Evolutionary conservation across 1,140 invertebrate species (phyloP).

Genomic region (Tigriopus japonicus): DNA sequence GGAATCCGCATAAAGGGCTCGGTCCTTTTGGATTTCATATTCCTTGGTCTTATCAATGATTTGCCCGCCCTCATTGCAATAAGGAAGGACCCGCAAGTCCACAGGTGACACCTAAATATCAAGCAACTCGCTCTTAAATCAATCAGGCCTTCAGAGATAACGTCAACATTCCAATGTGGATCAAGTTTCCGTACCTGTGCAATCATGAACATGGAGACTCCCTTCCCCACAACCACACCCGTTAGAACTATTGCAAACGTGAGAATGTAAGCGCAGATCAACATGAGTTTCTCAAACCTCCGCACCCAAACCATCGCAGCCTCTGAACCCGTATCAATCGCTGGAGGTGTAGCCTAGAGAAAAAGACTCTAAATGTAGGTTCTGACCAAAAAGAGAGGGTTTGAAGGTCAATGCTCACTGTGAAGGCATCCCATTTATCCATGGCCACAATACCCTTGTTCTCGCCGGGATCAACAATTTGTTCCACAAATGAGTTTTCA

Average conservation of each 20-base stretch:
- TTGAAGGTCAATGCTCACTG: too few relatives aligned
- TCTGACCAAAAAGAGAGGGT: too few relatives aligned
- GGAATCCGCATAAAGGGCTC: neutral
- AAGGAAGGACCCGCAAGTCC: neutral
- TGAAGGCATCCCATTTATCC: too few relatives aligned
- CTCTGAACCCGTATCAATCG: slow-evolving; percentile 13
- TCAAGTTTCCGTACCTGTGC: neutral
- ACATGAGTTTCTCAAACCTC: neutral
- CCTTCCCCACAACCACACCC: neutral
- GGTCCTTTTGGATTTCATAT: neutral
- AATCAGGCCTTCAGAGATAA: too few relatives aligned
- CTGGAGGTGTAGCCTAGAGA: slow-evolving; percentile 15
- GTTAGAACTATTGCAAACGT: neutral
- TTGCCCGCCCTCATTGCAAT: neutral
- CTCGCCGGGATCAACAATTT: too few relatives aligned
- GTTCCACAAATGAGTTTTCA: too few relatives aligned
- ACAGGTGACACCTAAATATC: neutral
- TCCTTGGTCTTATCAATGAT: neutral
- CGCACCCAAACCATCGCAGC: neutral
- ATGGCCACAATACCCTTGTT: too few relatives aligned
- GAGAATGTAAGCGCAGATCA: neutral
- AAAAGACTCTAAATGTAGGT: too few relatives aligned
- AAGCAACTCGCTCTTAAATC: too few relatives aligned
- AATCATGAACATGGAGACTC: neutral
- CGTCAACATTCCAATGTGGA: neutral